Base-by-base conservation (phyloP, 37 sponge, comb jelly and placozoan species). In the Spongilla lacustris region DNA sequence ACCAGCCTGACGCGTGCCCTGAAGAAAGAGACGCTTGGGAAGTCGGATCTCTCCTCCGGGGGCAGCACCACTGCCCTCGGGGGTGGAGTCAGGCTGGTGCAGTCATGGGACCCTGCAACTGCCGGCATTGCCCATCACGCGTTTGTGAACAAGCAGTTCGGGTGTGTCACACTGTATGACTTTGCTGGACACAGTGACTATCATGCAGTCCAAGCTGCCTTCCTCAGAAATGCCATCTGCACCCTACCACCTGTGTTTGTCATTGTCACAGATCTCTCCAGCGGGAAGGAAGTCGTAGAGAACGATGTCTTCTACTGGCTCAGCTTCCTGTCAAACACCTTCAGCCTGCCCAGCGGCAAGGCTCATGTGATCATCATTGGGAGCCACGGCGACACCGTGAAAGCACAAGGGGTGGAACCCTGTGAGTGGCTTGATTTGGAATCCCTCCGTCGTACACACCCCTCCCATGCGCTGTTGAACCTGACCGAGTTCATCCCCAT, bases 141-240 rank as follows among this genome's bases (percentile, higher is more conserved):
- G 23, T 36, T 84, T 36, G 85, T 68, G 2, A 84, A 69, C 77
- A 66, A 58, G 69, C 75, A 84, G 36, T 76, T 84, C 36, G 85
- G 85, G 12, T 6, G 50, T 5, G 77, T 84, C 0, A 46, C 76
- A 21, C 36, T 84, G 24, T 84, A 84, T 25, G 85, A 84, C 36
- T 76, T 84, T 67, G 76, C 85, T 68, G 85, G 85, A 14, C 68
- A 84, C 69, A 66, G 77, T 26, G 24, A 67, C 69, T 84, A 69
- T 36, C 69, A 76, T 37, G 77, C 77, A 21, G 75, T 76, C 76
- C 85, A 84, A 38, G 75, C 85, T 37, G 85, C 75, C 28, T 28
- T 84, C 26, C 76, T 84, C 37, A 84, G 27, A 9, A 19, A 68
- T 2, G 77, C 85, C 69, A 13, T 46, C 17, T 37, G 36, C 25